phyloP scores from a whole-genome alignment of 2,797 vertebrate species.

The Garrulus glandarius region DNA sequence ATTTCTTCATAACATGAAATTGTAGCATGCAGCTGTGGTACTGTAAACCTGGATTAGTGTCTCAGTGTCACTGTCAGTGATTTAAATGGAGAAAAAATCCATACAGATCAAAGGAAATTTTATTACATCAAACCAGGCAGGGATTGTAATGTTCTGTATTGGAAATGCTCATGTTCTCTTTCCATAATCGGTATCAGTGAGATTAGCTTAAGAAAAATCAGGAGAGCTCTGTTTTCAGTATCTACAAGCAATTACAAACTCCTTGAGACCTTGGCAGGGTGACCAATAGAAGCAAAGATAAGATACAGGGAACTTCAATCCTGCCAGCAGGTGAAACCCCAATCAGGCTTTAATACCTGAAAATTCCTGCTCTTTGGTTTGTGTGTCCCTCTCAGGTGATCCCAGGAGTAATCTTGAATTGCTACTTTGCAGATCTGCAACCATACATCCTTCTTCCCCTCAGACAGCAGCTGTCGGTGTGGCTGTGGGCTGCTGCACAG shows the following conservation, averaged over 20 bases:
- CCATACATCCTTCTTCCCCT: rapidly evolving
- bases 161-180: background rate
- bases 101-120: background rate
- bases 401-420: rapidly evolving
- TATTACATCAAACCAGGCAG: background rate
- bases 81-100: background rate
- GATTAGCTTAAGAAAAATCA: conserved; percentile 22
- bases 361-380: background rate
- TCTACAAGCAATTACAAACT: conserved; percentile 42
- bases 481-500: background rate
- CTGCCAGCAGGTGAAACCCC: background rate
- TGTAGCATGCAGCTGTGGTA: background rate
- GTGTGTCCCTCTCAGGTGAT: background rate
- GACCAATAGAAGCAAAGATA: background rate
- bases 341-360: background rate
- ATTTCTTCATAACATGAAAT: background rate
- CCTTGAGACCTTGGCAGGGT: background rate
- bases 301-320: background rate
- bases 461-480: background rate
- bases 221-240: conserved; percentile 8
- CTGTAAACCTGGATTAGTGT: background rate
- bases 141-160: background rate
- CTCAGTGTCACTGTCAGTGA: background rate
- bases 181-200: background rate
- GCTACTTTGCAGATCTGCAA: background rate